Evolutionary conservation across 1,140 invertebrate species (phyloP), one percentile per base, ranked within the genome.

Genomic region (Mylabris phalerata): DNA sequence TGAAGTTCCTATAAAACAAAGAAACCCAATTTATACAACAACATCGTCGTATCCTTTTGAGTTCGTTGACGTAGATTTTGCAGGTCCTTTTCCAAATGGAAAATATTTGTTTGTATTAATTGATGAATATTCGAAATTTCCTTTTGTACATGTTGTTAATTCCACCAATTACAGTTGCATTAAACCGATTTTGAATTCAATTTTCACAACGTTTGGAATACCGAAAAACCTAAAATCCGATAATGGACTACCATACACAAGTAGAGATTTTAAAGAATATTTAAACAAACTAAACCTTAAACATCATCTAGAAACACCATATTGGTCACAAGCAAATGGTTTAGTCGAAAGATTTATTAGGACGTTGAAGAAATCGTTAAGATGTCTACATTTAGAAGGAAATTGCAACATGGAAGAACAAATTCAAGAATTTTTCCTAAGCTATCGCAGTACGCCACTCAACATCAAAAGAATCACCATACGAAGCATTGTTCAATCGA

Each of bases 161-260:
- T 60, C 58, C 0, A 60, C 51, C 9, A 48, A 46, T 10, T 54
- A 48, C 39, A 19, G 26, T 1, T 10, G 47, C 10, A 10, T 59
- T 27, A 40, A 52, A 48, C 9, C 44, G 48, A 26, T 54, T 10
- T 41, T 59, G 5, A 6, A 51, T 9, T 38, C 45, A 52, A 59
- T 48, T 19, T 47, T 59, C 27, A 42, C 57, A 2, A 25, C 40
- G 10, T 57, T 61, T 45, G 68, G 67, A 9, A 64, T 68, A 27
- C 67, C 68, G 32, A 50, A 70, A 59, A 65, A 61, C 1, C 19
- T 73, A 1, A 64, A 71, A 11, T 68, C 62, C 32, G 69, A 73
- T 50, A 71, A 71, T 57, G 70, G 69, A 10, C 61, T 65, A 9
- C 64, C 67, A 13, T 73, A 72, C 38, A 69, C 60, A 10, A 63